Base-by-base conservation (phyloP, 2,888 invertebrate species). In the Archips xylosteana region DNA sequence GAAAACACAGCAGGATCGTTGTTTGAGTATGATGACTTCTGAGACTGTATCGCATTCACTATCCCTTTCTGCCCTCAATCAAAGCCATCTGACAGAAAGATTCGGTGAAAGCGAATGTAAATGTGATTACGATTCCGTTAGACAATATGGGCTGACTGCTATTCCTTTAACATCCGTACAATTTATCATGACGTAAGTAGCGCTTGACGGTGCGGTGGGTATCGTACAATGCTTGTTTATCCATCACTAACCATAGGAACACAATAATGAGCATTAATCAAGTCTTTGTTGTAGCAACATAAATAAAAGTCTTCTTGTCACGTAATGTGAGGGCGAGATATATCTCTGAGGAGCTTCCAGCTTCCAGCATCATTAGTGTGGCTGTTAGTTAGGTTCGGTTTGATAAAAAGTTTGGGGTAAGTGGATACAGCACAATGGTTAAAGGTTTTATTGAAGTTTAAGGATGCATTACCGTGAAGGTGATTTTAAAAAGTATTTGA, bases 301-400 rank as follows among this genome's bases (percentile, higher is more conserved):
- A 62, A 62, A 62, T 62, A 62, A 62, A 62, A 62, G 62, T 62
- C 62, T 23, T 15, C 62, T 45, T 62, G 62, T 62, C 62, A 62
- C 23, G 42, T 23, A 45, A 45, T 62, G 34, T 34, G 51, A 34
- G 36, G 9, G n/a, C 9, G n/a, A 62, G 15, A 42, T 62, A 32
- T 42, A 45, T 62, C 13, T 34, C 60, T 3, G 36, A 60, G 34
- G 36, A n/a, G 45, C 45, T n/a, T 49, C n/a, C 13, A 49, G 62
- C 45, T 62, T 45, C 45, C 4, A 62, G 42, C 12, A 45, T 62
- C 62, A 23, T 62, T 62, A 45, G 62, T 42, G 23, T 9, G 23
- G 62, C 8, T 39, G 15, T 36, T 9, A 39, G 34, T n/a, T 36
- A 36, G 15, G 39, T 61, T 15, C 3, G 36, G 36, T 61, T 39